These are phyloP conservation scores for Diachasma alloeum DNA, from an alignment of 1,140 invertebrate species.

Conservation along the genomic window DNA sequence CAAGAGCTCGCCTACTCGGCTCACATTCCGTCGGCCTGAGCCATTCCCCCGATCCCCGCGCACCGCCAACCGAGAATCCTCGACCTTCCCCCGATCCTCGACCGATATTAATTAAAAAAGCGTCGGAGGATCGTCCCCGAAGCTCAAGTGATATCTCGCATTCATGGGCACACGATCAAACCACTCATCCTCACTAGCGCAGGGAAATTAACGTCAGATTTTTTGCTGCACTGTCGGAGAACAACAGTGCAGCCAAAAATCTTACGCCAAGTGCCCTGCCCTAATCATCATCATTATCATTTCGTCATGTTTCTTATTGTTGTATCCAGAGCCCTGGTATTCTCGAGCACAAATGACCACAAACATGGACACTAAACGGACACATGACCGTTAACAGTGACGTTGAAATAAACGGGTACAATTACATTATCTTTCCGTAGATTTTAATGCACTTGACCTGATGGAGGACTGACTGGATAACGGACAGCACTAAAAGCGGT, in stretches of 20 bases:
- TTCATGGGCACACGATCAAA: background rate
- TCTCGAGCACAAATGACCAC: background rate
- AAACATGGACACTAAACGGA: background rate
- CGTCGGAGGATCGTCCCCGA: background rate
- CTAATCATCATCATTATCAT: constrained; percentile 1
- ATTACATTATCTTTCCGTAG: background rate
- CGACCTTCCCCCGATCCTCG: background rate
- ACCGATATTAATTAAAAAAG: background rate
- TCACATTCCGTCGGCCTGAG: constrained; percentile 56
- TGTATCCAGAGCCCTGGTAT: constrained; percentile 5
- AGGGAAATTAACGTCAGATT: too few species aligned
- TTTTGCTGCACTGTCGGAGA: too few species aligned
- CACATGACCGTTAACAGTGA: background rate
- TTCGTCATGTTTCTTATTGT: background rate
- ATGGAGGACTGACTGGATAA: background rate
- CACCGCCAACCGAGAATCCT: background rate
- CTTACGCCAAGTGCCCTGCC: too few species aligned
- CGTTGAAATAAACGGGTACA: background rate
- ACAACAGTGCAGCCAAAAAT: too few species aligned
- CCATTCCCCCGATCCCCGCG: background rate
- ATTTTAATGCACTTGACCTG: background rate
- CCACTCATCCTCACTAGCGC: too few species aligned
- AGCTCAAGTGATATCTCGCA: background rate
- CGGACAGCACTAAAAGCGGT: constrained; percentile 11
- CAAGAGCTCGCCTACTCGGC: constrained; percentile 74